Evolutionary conservation across 2,113 vertebrate species (phyloP).

Genomic region (Microtus pennsylvanicus): DNA sequence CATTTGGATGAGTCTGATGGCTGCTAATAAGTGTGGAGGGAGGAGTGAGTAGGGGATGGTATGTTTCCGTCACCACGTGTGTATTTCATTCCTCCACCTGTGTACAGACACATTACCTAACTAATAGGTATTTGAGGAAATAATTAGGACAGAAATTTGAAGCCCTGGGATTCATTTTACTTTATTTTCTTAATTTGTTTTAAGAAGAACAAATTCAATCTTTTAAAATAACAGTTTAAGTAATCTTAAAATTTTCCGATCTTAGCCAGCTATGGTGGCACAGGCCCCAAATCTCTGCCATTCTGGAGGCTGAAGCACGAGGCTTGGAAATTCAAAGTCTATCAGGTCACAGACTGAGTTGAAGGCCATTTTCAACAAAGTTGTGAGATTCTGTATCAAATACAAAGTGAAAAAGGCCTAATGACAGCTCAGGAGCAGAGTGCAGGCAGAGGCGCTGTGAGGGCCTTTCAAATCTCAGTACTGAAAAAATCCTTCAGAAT

Average conservation of each 20-base stretch:
- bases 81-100: background rate
- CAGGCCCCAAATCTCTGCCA: background rate
- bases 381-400: background rate
- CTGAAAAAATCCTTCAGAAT: background rate
- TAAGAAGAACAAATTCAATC: background rate
- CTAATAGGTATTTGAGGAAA: constrained; percentile 4
- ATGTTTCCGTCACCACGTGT: background rate
- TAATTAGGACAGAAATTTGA: constrained; percentile 7
- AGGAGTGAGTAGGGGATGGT: background rate
- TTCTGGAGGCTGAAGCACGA: background rate
- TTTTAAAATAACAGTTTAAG: background rate
- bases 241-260: background rate
- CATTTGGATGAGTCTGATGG: background rate
- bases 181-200: constrained; percentile 8
- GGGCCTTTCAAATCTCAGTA: background rate
- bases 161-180: background rate
- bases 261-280: background rate
- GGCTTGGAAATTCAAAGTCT: background rate
- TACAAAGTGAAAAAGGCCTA: background rate
- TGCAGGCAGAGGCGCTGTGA: too few species aligned
- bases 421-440: background rate
- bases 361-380: background rate
- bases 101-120: constrained; percentile 4
- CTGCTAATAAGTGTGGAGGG: background rate
- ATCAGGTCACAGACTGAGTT: background rate